Base-by-base conservation (phyloP, 2,797 vertebrate species). In the Megalops cyprinoides region DNA sequence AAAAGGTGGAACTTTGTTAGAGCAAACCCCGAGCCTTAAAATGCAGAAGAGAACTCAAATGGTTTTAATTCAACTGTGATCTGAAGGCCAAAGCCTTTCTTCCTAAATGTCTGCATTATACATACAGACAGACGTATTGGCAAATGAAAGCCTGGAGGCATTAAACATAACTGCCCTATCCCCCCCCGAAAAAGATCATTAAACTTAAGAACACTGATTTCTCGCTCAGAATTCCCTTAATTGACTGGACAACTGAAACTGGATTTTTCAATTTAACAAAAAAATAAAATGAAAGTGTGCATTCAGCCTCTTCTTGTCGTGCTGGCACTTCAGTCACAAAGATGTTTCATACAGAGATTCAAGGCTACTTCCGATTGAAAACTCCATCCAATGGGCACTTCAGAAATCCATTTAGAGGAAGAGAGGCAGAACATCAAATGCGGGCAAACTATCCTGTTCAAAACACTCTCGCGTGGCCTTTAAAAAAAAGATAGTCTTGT, bases 321-420 rank as follows among this genome's bases (percentile, higher is more conserved):
- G 93, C 91, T 86, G 88, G 91, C 94, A 96, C 94, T 96, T 95
- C 94, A 95, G 95, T 93, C 91, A 91, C 90, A 94, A 94, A 94
- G 92, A 93, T 90, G 71, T n/a, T 91, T 93, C 92, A 94, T 94
- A 94, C 93, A 95, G 91, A 90, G 92, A 93, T 94, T 94, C 95
- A 96, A 96, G 95, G 93, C 94, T 91, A 92, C 91, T 90, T 92
- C 93, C 92, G 89, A 89, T 90, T 91, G 89, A 93, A 92, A 92
- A 88, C 89, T 85, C 93, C 88, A 90, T 44, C 67, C 67, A 86
- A 95, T 89, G 91, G 90, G 86, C 89, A 94, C 87, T 93, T 91
- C 90, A 93, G 86, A 95, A 92, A 94, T 87, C 88, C 89, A 91
- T 93, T 95, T 93, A 92, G 89, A 88, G 82, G n/a, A 91, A 86